Evolutionary conservation across 2,797 vertebrate genomes (phyloP).

Genomic region (Enteromius treurensis): DNA sequence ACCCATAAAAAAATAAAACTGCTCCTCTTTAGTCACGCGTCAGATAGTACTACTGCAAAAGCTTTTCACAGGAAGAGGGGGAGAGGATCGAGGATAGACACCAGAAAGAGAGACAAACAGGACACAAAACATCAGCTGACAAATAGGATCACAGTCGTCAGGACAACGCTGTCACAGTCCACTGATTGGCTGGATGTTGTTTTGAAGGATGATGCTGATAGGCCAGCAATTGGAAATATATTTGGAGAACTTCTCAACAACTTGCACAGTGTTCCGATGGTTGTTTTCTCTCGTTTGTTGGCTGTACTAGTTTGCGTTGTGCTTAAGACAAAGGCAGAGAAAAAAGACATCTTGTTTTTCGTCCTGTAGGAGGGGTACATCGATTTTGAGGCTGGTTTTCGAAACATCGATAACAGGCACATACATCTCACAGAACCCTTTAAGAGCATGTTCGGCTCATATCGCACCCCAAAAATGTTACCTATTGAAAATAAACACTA

Average conservation of each 20-base stretch:
- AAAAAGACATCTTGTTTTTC: conserved; percentile 70
- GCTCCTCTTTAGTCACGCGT: conserved; percentile 69
- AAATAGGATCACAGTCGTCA: conserved; percentile 38
- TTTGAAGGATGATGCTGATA: conserved; percentile 32
- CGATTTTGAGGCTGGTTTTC: conserved; percentile 73
- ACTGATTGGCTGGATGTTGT: conserved; percentile 35
- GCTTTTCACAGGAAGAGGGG: conserved; percentile 66
- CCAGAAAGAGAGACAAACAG: conserved; percentile 63
- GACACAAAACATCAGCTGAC: conserved; percentile 16
- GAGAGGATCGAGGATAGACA: conserved; percentile 65
- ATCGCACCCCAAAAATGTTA: neutral
- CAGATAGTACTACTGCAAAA: conserved; percentile 78
- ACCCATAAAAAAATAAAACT: conserved; percentile 88
- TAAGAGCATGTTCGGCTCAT: neutral
- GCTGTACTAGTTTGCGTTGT: conserved; percentile 77
- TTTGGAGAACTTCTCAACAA: conserved; percentile 65
- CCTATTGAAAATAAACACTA: neutral
- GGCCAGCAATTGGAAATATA: conserved; percentile 19
- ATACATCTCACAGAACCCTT: conserved; percentile 15
- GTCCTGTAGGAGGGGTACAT: conserved; percentile 47
- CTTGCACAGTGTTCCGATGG: conserved; percentile 71
- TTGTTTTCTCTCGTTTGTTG: conserved; percentile 50
- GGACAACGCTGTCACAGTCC: conserved; percentile 27
- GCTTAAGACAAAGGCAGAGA: conserved; percentile 73
- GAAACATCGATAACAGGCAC: conserved; percentile 64